Evolutionary conservation across 2,888 invertebrate genomes (phyloP).

Genomic region (Shargacucullia verbasci): DNA sequence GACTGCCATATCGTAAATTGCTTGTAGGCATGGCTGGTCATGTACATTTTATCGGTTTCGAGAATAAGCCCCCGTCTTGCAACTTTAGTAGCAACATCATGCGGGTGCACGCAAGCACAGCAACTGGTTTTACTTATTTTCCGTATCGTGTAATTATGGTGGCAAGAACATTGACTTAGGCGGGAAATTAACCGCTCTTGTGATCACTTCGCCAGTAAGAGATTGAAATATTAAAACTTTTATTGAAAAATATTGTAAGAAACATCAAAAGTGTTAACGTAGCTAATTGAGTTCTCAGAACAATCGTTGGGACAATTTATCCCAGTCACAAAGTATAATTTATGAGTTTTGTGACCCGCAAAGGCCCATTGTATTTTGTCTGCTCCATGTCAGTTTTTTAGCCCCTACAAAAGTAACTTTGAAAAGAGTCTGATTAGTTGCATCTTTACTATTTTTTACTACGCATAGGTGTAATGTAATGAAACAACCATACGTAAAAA

Average conservation of each 20-base stretch:
- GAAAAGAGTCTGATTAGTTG: too few species aligned
- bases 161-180: conserved; percentile 64
- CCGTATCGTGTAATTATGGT: conserved; percentile 72
- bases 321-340: conserved; percentile 45
- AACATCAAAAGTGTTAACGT: conserved; percentile 16
- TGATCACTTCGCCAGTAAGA: conserved; percentile 20
- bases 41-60: conserved; percentile 53
- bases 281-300: conserved; percentile 30
- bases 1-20: conserved; percentile 37
- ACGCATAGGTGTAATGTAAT: too few species aligned
- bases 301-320: conserved; percentile 29
- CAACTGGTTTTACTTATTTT: conserved; percentile 74
- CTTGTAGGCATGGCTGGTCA: conserved; percentile 40
- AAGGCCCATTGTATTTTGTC: background rate
- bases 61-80: conserved; percentile 59
- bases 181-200: conserved; percentile 39
- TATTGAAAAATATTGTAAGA: conserved; percentile 11
- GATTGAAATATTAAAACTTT: background rate
- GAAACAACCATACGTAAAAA: too few species aligned
- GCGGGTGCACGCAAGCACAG: conserved; percentile 62
- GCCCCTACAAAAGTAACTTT: background rate
- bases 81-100: conserved; percentile 60
- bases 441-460: too few species aligned
- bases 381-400: conserved; percentile 6
- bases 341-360: conserved; percentile 28